Evolutionary conservation across 1,140 invertebrate genomes (phyloP).

Genomic region (Ceratoteleas bidentatus): DNA sequence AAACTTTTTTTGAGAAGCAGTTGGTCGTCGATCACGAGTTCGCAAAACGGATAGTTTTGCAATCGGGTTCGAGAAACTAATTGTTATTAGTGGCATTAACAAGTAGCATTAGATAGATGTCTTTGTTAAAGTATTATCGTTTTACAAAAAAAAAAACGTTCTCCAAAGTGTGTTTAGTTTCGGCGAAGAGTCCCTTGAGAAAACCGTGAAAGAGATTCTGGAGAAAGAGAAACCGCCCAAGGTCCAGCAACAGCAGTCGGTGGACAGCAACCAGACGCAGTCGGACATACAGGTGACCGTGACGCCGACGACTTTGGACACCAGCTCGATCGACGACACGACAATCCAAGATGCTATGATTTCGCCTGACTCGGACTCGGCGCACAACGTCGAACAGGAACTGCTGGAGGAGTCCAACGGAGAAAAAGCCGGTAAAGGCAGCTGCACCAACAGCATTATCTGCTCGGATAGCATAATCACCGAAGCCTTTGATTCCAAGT

Average conservation of each 20-base stretch:
- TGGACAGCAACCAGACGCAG: constrained; percentile 67
- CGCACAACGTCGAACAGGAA: constrained; percentile 56
- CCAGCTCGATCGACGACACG: constrained; percentile 69
- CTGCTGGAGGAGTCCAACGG: constrained; percentile 58
- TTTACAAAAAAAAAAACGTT: not conserved
- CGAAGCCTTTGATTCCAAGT: constrained; percentile 72
- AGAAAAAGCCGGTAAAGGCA: constrained; percentile 62
- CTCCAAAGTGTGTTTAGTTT: constrained; percentile 70
- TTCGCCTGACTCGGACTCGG: constrained; percentile 77
- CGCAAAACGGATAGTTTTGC: no score
- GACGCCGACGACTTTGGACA: constrained; percentile 73
- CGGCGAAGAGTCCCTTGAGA: constrained; percentile 53
- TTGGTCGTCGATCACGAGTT: no score
- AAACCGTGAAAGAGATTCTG: constrained; percentile 47
- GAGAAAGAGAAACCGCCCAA: constrained; percentile 46
- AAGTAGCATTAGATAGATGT: no score
- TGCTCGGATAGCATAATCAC: constrained; percentile 75
- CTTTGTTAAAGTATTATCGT: not conserved
- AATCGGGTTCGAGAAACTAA: no score
- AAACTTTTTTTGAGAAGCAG: no score
- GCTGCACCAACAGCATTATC: constrained; percentile 75
- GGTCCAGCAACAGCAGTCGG: constrained; percentile 51
- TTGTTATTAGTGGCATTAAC: no score
- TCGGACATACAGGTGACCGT: constrained; percentile 73
- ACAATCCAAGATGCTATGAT: constrained; percentile 76